Evolutionary conservation across 1,140 invertebrate species (phyloP), one percentile per base, ranked within the genome.

Genomic region (Stenopsyche tienmushanensis): DNA sequence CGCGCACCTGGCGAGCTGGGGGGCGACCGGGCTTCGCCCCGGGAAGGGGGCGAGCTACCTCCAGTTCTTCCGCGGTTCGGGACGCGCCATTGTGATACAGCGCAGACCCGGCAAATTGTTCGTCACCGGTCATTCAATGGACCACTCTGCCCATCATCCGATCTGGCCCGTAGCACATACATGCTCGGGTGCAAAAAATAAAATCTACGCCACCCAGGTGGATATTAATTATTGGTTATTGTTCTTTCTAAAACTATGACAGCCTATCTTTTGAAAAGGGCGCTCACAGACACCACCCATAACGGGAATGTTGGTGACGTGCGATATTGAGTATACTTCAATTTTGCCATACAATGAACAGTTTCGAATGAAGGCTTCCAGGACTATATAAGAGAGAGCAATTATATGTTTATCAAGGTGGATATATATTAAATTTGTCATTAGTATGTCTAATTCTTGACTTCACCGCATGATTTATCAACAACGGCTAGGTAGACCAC

Each of bases 61-160:
- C n/a, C n/a, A n/a, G n/a, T n/a, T 41, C 34, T n/a, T n/a, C n/a
- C n/a, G 8, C 34, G n/a, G 8, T 41, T 9, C n/a, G 20, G 21
- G 21, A 18, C 20, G 21, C 49, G 21, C 49, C 21, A 18, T 52
- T 52, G 25, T 52, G n/a, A 52, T 21, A 23, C 21, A 21, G 49
- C 49, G 49, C 5, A n/a, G n/a, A 52, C n/a, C n/a, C 49, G 53
- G 17, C 26, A 55, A 55, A 55, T 55, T 55, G 53, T 26, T 29
- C 21, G 53, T 2, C 3, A 29, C 53, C 53, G 25, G 21, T 13
- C 53, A 29, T 25, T 55, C 23, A 55, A 23, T 26, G 25, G 49
- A 24, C 8, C 34, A 41, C 34, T n/a, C 34, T 8, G 34, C 29
- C 29, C 29, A 34, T 34, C 29, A 13, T 13, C 29, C 13, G 5